Conservation (phyloP, 2,888 invertebrate genomes). For the Lasius fuliginosus region DNA sequence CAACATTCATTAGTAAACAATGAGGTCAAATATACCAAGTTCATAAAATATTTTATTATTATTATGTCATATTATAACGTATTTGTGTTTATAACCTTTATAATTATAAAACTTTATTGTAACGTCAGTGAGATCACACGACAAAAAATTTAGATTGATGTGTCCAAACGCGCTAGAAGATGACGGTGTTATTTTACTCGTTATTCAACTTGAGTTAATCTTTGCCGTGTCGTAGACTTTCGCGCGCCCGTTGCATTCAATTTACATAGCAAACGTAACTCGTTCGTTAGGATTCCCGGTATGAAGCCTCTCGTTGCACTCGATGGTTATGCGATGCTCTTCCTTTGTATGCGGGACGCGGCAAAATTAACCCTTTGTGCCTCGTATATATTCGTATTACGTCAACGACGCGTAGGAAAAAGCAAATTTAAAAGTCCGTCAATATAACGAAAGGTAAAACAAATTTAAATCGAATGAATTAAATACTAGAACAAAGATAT, state of each 20-base stretch:
- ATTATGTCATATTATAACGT: neutral
- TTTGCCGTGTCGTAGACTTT: slow-evolving; percentile 19
- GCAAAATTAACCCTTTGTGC: slow-evolving; percentile 50
- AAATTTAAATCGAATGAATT: slow-evolving; percentile 5
- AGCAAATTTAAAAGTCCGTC: slow-evolving; percentile 45
- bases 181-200: slow-evolving; percentile 11
- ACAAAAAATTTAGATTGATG: neutral
- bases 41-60: neutral
- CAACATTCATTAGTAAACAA: neutral
- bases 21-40: neutral
- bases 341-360: slow-evolving; percentile 37
- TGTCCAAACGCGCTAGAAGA: neutral
- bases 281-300: slow-evolving; percentile 40
- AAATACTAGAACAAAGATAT: neutral
- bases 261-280: slow-evolving; percentile 54
- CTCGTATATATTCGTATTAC: slow-evolving; percentile 46
- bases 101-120: neutral
- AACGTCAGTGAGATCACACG: neutral
- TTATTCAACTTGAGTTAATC: slow-evolving; percentile 41
- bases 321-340: slow-evolving; percentile 40
- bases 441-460: slow-evolving; percentile 3
- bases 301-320: slow-evolving; percentile 44
- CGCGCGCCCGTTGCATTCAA: slow-evolving; percentile 29
- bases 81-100: neutral
- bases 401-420: slow-evolving; percentile 31